These are phyloP conservation scores for Lucilia cuprina DNA, from an alignment of 1,140 invertebrate genomes.

Conservation along the genomic window DNA sequence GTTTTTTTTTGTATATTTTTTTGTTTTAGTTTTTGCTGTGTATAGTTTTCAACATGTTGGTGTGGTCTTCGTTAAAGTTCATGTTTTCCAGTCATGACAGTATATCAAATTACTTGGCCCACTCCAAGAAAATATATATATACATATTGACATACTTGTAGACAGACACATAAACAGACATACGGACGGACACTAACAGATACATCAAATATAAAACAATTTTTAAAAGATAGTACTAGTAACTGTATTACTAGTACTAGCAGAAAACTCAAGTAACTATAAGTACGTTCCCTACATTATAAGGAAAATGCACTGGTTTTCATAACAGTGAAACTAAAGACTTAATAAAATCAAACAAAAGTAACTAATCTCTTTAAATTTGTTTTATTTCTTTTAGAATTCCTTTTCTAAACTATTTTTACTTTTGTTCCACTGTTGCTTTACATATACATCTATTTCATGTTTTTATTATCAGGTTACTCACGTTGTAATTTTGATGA, in stretches of 20 bases:
- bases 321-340: no score
- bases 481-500: conserved; percentile 12
- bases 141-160: no score
- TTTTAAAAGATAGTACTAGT: no score
- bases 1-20: neutral
- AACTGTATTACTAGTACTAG: neutral
- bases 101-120: conserved; percentile 35
- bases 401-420: neutral
- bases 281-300: no score
- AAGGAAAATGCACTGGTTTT: no score
- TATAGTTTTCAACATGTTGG: neutral
- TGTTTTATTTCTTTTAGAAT: neutral
- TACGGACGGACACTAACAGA: no score
- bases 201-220: no score
- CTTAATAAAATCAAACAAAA: no score
- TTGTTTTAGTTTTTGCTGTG: neutral
- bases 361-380: no score
- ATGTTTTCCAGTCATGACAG: conserved; percentile 32
- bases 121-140: neutral
- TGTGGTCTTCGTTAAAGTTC: conserved; percentile 28
- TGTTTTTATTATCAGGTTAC: conserved; percentile 30
- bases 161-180: no score
- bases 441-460: neutral
- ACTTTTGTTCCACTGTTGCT: neutral
- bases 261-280: neutral